Evolutionary conservation across 2,113 vertebrate genomes (phyloP).

Genomic region (Prunella himalayana): DNA sequence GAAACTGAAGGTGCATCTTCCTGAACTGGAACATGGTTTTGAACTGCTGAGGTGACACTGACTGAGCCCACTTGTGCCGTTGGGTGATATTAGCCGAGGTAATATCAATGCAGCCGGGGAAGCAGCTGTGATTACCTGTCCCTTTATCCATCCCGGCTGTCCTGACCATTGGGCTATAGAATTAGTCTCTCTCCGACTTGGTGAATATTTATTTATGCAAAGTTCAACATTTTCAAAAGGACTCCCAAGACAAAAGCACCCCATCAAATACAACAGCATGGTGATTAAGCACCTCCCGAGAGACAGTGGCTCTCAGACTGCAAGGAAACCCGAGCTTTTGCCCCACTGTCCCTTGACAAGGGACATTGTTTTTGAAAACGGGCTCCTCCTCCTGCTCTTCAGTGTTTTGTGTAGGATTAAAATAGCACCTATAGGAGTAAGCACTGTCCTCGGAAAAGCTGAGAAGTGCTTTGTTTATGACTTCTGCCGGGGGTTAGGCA

Average conservation of each 20-base stretch:
- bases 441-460: background rate
- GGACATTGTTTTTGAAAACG: background rate
- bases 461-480: background rate
- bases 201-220: conserved; percentile 62
- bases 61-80: background rate
- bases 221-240: conserved; percentile 29
- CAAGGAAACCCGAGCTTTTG: background rate
- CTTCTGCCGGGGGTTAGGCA: background rate
- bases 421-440: background rate
- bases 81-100: background rate
- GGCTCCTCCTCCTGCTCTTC: conserved; percentile 15
- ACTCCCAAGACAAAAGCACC: conserved; percentile 14
- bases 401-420: background rate
- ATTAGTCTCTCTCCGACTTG: background rate
- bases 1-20: background rate
- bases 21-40: background rate
- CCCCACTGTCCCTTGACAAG: background rate
- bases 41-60: background rate
- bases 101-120: background rate
- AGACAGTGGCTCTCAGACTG: background rate
- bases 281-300: background rate
- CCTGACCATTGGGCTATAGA: background rate
- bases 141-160: background rate
- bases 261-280: background rate
- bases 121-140: conserved; percentile 31